A percentile compares a stretch with the other conserved stretches of the same genome.
Evolutionary conservation across 92 coral and sea anemone species (phyloP).

Genomic region (Zoanthus sansibaricus): DNA sequence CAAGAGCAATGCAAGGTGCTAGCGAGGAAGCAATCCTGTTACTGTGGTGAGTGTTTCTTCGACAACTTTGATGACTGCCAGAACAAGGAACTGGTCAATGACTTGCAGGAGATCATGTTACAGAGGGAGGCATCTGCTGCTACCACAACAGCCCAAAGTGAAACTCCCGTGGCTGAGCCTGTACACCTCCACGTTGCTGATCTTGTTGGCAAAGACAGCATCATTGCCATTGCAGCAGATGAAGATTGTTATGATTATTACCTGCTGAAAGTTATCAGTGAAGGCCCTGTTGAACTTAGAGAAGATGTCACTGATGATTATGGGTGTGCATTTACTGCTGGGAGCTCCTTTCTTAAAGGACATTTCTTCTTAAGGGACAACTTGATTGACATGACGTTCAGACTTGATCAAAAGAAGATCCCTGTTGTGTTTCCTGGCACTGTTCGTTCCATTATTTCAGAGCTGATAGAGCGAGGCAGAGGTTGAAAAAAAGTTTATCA

Average conservation of each 20-base stretch:
- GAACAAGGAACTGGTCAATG: constrained; percentile 50
- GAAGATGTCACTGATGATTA: constrained; percentile 24
- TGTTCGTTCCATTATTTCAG: constrained; percentile 51
- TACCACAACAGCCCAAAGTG: constrained; percentile 30
- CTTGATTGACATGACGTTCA: constrained; percentile 40
- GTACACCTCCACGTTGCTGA: constrained; percentile 55
- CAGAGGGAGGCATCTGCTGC: constrained; percentile 48
- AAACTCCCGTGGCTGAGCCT: constrained; percentile 35
- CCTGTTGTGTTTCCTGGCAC: constrained; percentile 45
- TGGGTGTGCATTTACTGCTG: constrained; percentile 36
- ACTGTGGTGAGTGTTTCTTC: constrained; percentile 49
- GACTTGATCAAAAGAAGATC: constrained; percentile 42
- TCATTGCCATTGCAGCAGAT: constrained; percentile 57
- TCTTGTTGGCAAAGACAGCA: constrained; percentile 51
- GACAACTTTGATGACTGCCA: constrained; percentile 12
- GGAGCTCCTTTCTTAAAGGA: constrained; percentile 37
- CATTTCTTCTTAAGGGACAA: constrained; percentile 39
- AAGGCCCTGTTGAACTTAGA: constrained; percentile 38
- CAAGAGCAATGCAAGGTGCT: constrained; percentile 47
- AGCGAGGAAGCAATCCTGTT: constrained; percentile 43
- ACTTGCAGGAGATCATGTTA: not conserved
- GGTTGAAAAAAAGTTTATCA: constrained; percentile 42
- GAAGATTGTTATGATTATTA: constrained; percentile 53
- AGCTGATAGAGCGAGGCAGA: constrained; percentile 48
- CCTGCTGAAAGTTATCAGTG: constrained; percentile 28